Percentiles rank a stretch among this genome's conserved stretches.
Conservation (phyloP, 1,140 invertebrate species). For the Lepidurus couesii region DNA sequence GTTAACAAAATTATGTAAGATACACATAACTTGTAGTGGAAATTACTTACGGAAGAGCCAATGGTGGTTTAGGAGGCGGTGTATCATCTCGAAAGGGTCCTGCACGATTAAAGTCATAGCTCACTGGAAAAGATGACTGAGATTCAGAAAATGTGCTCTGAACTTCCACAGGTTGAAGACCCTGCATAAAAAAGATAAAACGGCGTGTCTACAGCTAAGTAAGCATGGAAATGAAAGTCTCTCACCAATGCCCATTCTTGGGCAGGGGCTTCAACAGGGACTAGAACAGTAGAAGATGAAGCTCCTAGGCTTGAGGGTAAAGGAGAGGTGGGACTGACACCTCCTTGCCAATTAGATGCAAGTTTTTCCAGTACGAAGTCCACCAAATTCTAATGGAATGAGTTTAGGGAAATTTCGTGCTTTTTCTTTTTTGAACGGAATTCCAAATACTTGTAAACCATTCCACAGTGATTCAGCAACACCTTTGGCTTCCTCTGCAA, state of each 20-base stretch:
- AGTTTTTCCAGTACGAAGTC: slow-evolving; percentile 3
- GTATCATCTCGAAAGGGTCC: slow-evolving; percentile 49
- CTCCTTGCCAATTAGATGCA: slow-evolving; percentile 12
- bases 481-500: slow-evolving; percentile 67
- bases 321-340: not conserved
- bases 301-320: not conserved
- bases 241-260: slow-evolving; percentile 23
- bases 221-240: not conserved
- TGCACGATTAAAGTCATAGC: slow-evolving; percentile 25
- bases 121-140: slow-evolving; percentile 27
- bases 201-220: not conserved
- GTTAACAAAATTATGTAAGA: not conserved
- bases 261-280: slow-evolving; percentile 27
- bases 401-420: not conserved
- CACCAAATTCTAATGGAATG: not conserved
- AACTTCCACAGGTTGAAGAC: slow-evolving; percentile 27
- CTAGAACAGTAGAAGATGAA: slow-evolving; percentile 15
- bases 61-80: slow-evolving; percentile 79
- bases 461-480: slow-evolving; percentile 60
- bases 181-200: not conserved
- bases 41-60: slow-evolving; percentile 50
- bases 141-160: slow-evolving; percentile 31
- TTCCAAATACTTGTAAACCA: slow-evolving; percentile 39
- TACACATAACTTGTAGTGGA: slow-evolving; percentile 35
- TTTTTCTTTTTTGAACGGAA: slow-evolving; percentile 10